Evolutionary conservation across 1,140 invertebrate genomes (phyloP), one percentile per base, ranked within the genome.

Genomic region (Radopholus similis): DNA sequence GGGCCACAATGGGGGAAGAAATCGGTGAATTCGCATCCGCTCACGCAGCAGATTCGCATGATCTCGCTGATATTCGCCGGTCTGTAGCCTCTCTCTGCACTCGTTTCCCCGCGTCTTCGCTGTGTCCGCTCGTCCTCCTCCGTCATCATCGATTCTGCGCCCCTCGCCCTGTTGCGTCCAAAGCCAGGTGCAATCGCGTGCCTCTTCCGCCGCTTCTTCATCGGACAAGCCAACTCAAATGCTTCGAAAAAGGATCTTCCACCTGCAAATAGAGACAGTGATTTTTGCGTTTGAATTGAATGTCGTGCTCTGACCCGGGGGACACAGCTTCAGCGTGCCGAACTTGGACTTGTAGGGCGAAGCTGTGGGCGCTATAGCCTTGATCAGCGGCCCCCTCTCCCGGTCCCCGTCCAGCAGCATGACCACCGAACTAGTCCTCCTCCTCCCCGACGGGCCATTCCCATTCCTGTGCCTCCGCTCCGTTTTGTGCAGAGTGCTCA

Each of bases 1-100:
- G 71, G 71, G 4, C 71, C 71, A 40, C 71, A 72, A 54, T 72
- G 60, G 21, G 72, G 72, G 23, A 72, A 75, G 37, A 72, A 72
- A 23, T 72, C 71, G 6, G 57, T 32, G 26, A 72, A 62, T 68
- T 72, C 72, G 49, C 71, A 72, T n/a, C 71, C 71, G n/a, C 34
- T 57, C 13, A 23, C n/a, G 62, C 71, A 72, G 56, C 71, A 72
- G 38, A 72, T 72, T 23, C 57, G 51, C 70, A 74, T 72, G 44
- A 72, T 49, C 54, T 72, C 71, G 28, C 40, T 55, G 13, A 70
- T 67, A 44, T 47, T 72, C 13, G 71, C 71, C 13, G 71, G 71
- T 28, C 71, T 70, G 58, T 72, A 72, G 21, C 28, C 23, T 18
- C 28, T 47, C 47, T 53, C 28, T 53, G 13, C 4, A 30, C 4